These are phyloP conservation scores for Idaea straminata DNA, from an alignment of 2,888 invertebrate genomes.

Conservation along the genomic window DNA sequence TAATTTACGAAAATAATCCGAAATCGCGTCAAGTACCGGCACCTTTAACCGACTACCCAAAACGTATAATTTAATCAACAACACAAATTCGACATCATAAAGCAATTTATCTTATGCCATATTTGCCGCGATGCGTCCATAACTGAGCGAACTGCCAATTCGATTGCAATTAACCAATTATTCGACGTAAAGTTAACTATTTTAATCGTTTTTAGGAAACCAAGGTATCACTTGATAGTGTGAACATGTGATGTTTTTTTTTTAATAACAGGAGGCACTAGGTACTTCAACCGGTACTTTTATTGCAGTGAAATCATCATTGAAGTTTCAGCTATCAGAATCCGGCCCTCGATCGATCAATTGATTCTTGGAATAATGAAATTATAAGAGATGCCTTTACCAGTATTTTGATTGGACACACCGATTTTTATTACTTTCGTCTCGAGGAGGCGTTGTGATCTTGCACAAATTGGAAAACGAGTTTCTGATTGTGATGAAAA, in stretches of 20 bases:
- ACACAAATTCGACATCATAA: constrained; percentile 26
- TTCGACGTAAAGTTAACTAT: constrained; percentile 31
- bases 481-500: constrained; percentile 1
- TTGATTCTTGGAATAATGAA: constrained; percentile 66
- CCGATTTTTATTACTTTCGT: constrained; percentile 26
- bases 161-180: constrained; percentile 51
- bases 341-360: constrained; percentile 45
- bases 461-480: constrained; percentile 1
- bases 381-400: constrained; percentile 45
- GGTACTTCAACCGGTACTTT: constrained; percentile 56
- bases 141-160: constrained; percentile 33
- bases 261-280: constrained; percentile 41
- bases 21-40: constrained; percentile 2
- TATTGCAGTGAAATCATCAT: constrained; percentile 43
- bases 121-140: constrained; percentile 31
- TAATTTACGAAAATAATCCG: neutral
- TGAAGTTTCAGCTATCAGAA: constrained; percentile 42
- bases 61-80: constrained; percentile 29
- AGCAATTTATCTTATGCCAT: constrained; percentile 38
- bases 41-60: constrained; percentile 10
- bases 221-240: constrained; percentile 42
- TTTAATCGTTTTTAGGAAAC: constrained; percentile 38
- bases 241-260: constrained; percentile 45
- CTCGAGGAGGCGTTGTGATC: constrained; percentile 1
- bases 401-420: constrained; percentile 47